phyloP scores from a whole-genome alignment of 1,140 invertebrate species.

The Macrostomum lignano region DNA sequence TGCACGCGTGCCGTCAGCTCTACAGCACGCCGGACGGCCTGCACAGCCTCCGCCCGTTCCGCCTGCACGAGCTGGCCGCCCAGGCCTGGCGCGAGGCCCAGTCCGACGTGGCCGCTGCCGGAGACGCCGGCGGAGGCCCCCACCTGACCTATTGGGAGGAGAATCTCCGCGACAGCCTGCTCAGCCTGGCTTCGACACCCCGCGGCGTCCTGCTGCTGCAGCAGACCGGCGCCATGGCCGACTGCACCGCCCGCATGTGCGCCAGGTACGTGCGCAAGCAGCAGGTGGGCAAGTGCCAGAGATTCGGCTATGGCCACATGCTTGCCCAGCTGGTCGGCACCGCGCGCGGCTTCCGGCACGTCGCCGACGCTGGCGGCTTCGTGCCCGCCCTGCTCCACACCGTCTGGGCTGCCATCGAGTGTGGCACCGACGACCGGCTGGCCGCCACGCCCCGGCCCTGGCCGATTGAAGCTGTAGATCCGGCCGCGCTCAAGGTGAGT shows the following conservation, averaged over 20 bases:
- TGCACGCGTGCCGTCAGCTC: conserved; percentile 22
- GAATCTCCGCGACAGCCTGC: conserved; percentile 19
- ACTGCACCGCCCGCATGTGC: conserved; percentile 21
- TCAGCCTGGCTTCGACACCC: conserved; percentile 25
- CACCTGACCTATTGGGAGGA: conserved; percentile 23
- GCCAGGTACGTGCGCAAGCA: conserved; percentile 21
- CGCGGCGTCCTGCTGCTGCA: conserved; percentile 24
- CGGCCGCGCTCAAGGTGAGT: conserved; percentile 17
- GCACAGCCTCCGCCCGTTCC: conserved; percentile 16
- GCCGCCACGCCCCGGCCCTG: conserved; percentile 17
- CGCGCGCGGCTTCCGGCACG: conserved; percentile 18
- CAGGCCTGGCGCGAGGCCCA: conserved; percentile 12
- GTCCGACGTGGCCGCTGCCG: background rate
- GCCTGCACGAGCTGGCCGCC: conserved; percentile 15
- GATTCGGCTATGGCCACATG: conserved; percentile 27
- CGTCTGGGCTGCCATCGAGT: conserved; percentile 22
- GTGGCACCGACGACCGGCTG: conserved; percentile 14
- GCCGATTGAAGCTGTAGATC: conserved; percentile 21
- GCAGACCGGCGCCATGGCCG: too few species aligned
- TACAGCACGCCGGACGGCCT: conserved; percentile 23
- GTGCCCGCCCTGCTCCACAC: conserved; percentile 17
- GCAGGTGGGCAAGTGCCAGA: conserved; percentile 27
- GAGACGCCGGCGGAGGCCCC: too few species aligned
- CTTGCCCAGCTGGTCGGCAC: conserved; percentile 23
- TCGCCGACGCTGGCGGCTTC: conserved; percentile 24